Evolutionary conservation across 2,888 invertebrate genomes (phyloP).

Genomic region (Stictocephala bisonia): DNA sequence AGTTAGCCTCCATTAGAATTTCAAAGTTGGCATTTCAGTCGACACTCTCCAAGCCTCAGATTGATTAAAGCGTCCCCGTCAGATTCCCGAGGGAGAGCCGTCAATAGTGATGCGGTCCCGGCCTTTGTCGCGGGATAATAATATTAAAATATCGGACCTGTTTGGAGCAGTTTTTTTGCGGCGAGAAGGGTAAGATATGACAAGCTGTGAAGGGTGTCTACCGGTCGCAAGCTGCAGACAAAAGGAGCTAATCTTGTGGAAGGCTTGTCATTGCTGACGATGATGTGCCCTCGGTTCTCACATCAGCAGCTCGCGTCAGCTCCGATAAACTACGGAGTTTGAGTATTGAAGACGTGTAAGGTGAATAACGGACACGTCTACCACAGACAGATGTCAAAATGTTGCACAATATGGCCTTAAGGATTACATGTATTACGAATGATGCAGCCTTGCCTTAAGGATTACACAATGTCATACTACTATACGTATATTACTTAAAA

Average conservation of each 20-base stretch:
- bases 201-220: neutral
- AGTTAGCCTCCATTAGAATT: slow-evolving; percentile 33
- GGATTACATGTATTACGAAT: too few species aligned
- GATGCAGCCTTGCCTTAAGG: too few species aligned
- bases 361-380: too few species aligned
- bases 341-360: too few species aligned
- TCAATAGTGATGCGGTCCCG: slow-evolving; percentile 18
- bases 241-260: slow-evolving; percentile 6
- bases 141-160: slow-evolving; percentile 42
- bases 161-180: neutral
- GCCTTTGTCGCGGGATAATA: slow-evolving; percentile 37
- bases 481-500: too few species aligned
- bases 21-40: slow-evolving; percentile 34
- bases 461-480: too few species aligned
- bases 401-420: too few species aligned
- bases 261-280: too few species aligned
- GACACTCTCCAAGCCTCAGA: neutral
- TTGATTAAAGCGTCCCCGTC: neutral
- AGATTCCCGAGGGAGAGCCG: neutral
- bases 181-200: neutral
- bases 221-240: neutral
- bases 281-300: too few species aligned
- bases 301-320: too few species aligned
- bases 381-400: too few species aligned
- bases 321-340: too few species aligned